Base-by-base conservation (phyloP, 53 echinoderm and acorn worm species). In the Henricia sp. region DNA sequence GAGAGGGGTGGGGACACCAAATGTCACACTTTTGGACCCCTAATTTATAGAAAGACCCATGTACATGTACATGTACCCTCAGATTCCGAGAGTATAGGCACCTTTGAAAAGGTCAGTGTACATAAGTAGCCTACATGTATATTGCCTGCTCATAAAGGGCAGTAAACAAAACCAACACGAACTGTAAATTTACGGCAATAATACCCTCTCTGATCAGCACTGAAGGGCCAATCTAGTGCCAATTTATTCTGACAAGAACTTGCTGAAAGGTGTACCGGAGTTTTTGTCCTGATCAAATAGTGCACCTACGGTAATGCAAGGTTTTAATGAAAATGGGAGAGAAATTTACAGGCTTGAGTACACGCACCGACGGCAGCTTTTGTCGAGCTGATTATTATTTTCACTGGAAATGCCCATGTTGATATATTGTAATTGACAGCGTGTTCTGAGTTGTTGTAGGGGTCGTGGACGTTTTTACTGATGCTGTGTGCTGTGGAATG, bases 391-490 rank as follows among this genome's bases (percentile, higher is more conserved):
- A 37, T 52, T 38, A 35, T 13, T 40, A 11, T 28, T 56, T 51
- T 30, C 48, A 1, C 25, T 3, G 32, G 32, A 44, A 32, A 44
- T 41, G 57, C 44, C 35, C 28, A 4, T 64, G 63, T 63, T 80
- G 80, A 80, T 80, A 63, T 46, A 80, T 80, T 80, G 50, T 64
- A 48, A 62, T 46, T 80, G 80, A 80, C 80, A 80, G 46, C 27
- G 44, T 63, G 48, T 80, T 50, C 62, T 34, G 78, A 44, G 80
- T 46, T 21, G 39, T 80, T 63, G 24, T 17, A 13, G 44, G 46
- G 48, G 42, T 64, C 77, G 80, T 80, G 80, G 12, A 48, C 34
- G 34, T 50, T 80, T n/a, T n/a, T n/a, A n/a, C n/a, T n/a, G n/a
- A n/a, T n/a, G n/a, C n/a, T n/a, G n/a, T n/a, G n/a, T n/a, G n/a